Percentiles rank a stretch among this genome's conserved stretches.
phyloP scores from a whole-genome alignment of 2,797 vertebrate genomes.

The Scolopax bukidnonensis region DNA sequence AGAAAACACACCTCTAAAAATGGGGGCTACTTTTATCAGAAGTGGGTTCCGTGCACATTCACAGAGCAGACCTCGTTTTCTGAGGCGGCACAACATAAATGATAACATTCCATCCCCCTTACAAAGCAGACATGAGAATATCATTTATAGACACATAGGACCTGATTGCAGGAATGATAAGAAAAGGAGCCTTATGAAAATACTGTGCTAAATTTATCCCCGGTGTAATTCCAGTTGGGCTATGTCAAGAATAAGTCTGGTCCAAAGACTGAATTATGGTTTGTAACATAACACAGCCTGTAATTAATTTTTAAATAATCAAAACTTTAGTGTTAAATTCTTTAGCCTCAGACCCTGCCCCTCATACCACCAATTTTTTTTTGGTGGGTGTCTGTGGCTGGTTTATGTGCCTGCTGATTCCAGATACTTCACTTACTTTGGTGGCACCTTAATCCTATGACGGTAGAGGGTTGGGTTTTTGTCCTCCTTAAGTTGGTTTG shows the following conservation, averaged over 20 bases:
- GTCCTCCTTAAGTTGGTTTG: neutral
- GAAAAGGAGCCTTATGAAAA: conserved; percentile 28
- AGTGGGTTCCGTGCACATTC: neutral
- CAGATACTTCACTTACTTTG: neutral
- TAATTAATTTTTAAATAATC: conserved; percentile 34
- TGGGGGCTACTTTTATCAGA: neutral
- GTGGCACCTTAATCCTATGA: neutral
- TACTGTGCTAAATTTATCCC: neutral
- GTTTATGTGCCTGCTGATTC: neutral
- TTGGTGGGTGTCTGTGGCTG: neutral
- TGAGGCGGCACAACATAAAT: neutral
- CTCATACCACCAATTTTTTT: neutral
- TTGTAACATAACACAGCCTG: neutral
- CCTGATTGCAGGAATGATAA: neutral
- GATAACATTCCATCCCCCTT: neutral
- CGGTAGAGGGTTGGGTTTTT: neutral
- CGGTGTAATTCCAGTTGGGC: neutral
- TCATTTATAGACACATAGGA: neutral
- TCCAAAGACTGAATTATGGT: neutral
- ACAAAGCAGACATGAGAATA: conserved; percentile 1
- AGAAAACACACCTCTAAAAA: conserved; percentile 39
- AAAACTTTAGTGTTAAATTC: neutral
- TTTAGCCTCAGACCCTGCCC: neutral
- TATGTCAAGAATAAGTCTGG: conserved; percentile 25
- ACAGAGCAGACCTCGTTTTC: neutral